These are phyloP conservation scores for Idaea straminata DNA, from an alignment of 2,888 invertebrate genomes.

Conservation along the genomic window DNA sequence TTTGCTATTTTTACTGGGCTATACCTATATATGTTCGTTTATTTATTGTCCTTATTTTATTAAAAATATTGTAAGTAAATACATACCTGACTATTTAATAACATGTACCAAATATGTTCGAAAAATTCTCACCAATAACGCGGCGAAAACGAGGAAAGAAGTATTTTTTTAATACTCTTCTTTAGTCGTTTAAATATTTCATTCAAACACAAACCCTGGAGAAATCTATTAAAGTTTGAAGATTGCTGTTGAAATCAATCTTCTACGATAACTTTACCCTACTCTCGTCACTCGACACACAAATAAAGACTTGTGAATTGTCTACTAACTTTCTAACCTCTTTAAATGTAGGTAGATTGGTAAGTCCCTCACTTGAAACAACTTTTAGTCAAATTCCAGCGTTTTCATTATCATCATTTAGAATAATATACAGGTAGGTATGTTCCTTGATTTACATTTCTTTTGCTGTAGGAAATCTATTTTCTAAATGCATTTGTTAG, in stretches of 20 bases:
- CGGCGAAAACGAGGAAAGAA: too few relatives aligned
- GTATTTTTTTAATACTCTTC: not conserved
- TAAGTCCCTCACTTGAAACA: conserved; percentile 5
- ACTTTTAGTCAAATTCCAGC: not conserved
- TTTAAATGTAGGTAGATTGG: conserved; percentile 16
- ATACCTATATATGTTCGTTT: too few relatives aligned
- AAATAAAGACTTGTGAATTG: conserved; percentile 57
- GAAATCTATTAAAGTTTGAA: conserved; percentile 40
- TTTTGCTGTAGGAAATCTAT: not conserved
- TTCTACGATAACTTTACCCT: conserved; percentile 43
- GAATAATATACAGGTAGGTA: not conserved
- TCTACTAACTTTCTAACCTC: conserved; percentile 58
- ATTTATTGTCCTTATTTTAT: too few relatives aligned
- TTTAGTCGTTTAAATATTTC: conserved; percentile 33
- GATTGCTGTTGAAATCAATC: conserved; percentile 51
- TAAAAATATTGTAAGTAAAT: too few relatives aligned
- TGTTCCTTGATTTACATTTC: not conserved
- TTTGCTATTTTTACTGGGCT: too few relatives aligned
- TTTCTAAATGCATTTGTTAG: not conserved
- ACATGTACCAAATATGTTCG: too few relatives aligned
- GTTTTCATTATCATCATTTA: not conserved
- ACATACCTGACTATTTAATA: too few relatives aligned
- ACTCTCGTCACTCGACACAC: conserved; percentile 35
- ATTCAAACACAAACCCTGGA: conserved; percentile 36
- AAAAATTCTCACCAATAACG: too few relatives aligned